Base-by-base conservation (phyloP, 1,140 invertebrate species). In the Drosophila nebulosa region DNA sequence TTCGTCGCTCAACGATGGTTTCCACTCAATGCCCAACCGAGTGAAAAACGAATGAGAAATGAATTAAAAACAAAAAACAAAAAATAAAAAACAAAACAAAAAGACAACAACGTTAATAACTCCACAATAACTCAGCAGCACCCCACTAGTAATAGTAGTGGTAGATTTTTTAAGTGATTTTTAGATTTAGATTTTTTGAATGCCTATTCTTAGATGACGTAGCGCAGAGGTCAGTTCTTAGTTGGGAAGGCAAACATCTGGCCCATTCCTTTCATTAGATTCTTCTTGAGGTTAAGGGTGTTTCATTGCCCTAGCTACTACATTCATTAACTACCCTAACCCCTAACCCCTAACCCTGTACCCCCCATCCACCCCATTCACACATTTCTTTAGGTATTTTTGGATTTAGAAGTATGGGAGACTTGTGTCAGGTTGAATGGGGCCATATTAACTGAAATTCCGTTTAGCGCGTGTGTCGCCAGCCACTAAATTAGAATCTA, bases 21-120 rank as follows among this genome's bases (percentile, higher is more conserved):
- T 32, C 27, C 66, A 70, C 72, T 75, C 71, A 52, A 69, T 53
- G 60, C 21, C 35, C 60, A 64, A 63, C 58, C 78, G 67, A 78
- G 83, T 70, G 50, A 21, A 70, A 26, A 50, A 35, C 9, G 52
- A 26, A 63, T 59, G 71, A 52, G 35, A 46, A 46, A 46, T 46
- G 16, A 46, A 46, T 46, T 46, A 46, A 46, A 46, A 46, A 46
- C 5, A 46, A 46, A 46, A 18, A 46, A 9, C 2, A 21, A 18
- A 6, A 16, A 42, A 7, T 16, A 10, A 16, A 42, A 42, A 5
- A 35, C 32, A 35, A 35, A 10, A 35, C 32, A 36, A 3, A 10
- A 35, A 35, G 9, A 35, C 32, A 35, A 35, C 35, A 9, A 21
- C 16, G 18, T 21, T 46, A 46, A 21, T 32, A 32, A 32, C 27